Evolutionary conservation across 2,113 vertebrate genomes (phyloP).

Genomic region (Brachyhypopomus occidentalis): DNA sequence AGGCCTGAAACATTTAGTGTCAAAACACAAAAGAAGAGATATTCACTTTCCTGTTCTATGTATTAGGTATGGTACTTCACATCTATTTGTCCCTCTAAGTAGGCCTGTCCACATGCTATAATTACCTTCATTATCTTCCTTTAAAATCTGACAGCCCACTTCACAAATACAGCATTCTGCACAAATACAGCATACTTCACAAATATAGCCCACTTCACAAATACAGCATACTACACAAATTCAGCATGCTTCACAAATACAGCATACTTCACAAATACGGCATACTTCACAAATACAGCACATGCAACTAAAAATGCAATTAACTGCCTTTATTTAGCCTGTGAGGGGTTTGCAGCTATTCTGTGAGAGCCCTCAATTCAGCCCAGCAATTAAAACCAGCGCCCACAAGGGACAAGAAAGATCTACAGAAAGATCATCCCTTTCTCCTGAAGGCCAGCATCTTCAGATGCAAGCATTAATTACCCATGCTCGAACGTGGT

Average conservation of each 20-base stretch:
- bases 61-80: not conserved
- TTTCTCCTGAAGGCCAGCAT: conserved; percentile 7
- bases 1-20: too few species aligned
- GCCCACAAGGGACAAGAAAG: not conserved
- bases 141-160: conserved; percentile 16
- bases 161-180: too few species aligned
- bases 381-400: not conserved
- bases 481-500: not conserved
- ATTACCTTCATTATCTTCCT: conserved; percentile 24
- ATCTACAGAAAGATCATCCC: not conserved
- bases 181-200: too few species aligned
- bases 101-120: not conserved
- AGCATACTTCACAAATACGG: not conserved
- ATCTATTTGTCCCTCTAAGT: not conserved
- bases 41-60: not conserved
- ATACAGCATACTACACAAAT: too few species aligned
- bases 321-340: not conserved
- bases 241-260: too few species aligned
- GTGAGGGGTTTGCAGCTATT: not conserved
- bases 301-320: not conserved
- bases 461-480: conserved; percentile 12
- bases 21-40: too few species aligned
- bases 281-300: not conserved
- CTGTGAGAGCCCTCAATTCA: not conserved
- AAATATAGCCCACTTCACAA: too few species aligned